Evolutionary conservation across 2,888 invertebrate species (phyloP).

Genomic region (Xestia sexstrigata): DNA sequence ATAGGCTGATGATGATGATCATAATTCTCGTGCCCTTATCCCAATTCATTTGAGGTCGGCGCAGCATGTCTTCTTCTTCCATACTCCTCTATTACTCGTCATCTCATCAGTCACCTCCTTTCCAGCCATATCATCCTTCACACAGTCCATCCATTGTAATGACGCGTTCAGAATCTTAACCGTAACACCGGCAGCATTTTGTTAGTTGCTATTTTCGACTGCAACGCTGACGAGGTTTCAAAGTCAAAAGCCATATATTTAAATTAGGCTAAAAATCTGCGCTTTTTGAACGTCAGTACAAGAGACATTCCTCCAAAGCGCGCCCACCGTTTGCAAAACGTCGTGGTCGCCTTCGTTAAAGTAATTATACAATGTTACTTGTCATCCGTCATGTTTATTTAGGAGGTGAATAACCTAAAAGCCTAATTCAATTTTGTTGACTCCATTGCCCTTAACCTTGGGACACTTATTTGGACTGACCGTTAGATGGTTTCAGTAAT

Average conservation of each 20-base stretch:
- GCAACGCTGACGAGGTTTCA: not conserved
- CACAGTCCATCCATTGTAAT: not conserved
- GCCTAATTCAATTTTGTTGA: conserved; percentile 8
- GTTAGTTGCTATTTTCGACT: not conserved
- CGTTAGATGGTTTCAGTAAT: conserved; percentile 38
- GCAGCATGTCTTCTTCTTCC: no score
- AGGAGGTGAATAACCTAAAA: not conserved
- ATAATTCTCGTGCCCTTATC: no score
- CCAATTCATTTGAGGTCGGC: no score
- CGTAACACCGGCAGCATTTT: not conserved
- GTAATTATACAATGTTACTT: not conserved
- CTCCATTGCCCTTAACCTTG: conserved; percentile 12
- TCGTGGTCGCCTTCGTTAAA: not conserved
- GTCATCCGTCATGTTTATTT: not conserved
- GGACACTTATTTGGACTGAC: not conserved
- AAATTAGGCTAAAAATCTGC: no score
- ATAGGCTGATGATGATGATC: no score
- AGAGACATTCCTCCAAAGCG: no score
- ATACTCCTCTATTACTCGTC: no score
- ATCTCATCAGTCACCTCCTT: no score
- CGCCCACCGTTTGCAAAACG: not conserved
- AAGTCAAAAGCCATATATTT: not conserved
- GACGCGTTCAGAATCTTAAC: not conserved
- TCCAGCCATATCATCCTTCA: no score
- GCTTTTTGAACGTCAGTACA: no score